Evolutionary conservation across 1,140 invertebrate species (phyloP), one percentile per base, ranked within the genome.

Genomic region (Luehdorfia chinensis): DNA sequence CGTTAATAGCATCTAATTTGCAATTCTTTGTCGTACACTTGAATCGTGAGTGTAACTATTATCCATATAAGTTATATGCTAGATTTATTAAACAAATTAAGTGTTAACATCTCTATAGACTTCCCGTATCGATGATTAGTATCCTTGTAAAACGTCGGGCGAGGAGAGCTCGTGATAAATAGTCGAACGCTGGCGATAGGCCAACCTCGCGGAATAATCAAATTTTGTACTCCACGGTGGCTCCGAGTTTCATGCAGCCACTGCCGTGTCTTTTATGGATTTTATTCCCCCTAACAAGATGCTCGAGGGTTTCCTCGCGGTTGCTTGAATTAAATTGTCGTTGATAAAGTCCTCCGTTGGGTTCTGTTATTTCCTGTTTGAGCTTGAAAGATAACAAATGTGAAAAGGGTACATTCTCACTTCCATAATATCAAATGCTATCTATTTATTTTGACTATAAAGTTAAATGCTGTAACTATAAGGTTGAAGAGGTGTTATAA

Each of bases 121-220:
- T 57, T 74, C 52, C 43, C 55, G 39, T 53, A 65, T 66, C 63
- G 66, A 78, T 83, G 80, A 80, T 85, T 83, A 80, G 74, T 73
- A 76, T 78, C 72, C 69, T 79, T 85, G 75, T 85, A 81, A 75
- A 76, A 59, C 73, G 66, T 74, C 62, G 60, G 58, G 72, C 57
- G 71, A 45, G 25, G 70, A 67, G 72, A 68, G 57, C 59, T 53
- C 62, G 69, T 85, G 77, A 85, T 85, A 85, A 83, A 84, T 84
- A 84, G 81, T 81, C 74, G 53, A 64, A 64, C 66, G 60, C 66
- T 83, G 81, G 79, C 77, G 79, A 79, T 85, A 83, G 78, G 74
- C 81, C 78, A 83, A 80, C 81, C 74, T 83, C 75, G 75, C 68
- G 78, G 81, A 84, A 85, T 83, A 85, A 85, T 84, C 77, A 78